Evolutionary conservation across 1,140 invertebrate species (phyloP).

Genomic region (Heliconius hewitsoni): DNA sequence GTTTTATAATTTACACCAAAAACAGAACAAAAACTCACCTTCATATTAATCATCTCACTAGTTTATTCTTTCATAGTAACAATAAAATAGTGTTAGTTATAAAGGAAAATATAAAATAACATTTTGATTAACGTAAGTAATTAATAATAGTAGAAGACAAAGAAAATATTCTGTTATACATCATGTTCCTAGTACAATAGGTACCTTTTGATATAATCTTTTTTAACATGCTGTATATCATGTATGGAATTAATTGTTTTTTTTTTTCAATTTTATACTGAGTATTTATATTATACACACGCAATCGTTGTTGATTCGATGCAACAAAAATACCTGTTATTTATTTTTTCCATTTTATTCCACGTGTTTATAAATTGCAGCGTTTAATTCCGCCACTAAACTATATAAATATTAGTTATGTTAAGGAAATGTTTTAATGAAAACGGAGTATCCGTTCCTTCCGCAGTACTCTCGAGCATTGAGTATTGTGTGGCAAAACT

Average conservation of each 20-base stretch:
- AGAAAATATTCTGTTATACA: constrained; percentile 9
- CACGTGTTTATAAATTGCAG: too few species aligned
- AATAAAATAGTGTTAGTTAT: neutral
- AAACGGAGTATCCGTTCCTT: too few species aligned
- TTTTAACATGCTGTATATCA: neutral
- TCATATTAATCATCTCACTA: constrained; percentile 1
- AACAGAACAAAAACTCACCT: neutral
- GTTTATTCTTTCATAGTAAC: neutral
- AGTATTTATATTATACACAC: too few species aligned
- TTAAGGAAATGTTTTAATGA: too few species aligned
- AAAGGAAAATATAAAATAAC: constrained; percentile 9
- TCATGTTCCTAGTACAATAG: neutral
- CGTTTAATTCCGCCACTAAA: too few species aligned
- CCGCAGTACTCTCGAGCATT: too few species aligned
- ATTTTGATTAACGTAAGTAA: neutral
- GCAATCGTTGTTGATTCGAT: too few species aligned
- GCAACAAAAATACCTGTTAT: too few species aligned
- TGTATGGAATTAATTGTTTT: neutral
- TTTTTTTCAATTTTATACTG: neutral
- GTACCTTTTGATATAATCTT: neutral
- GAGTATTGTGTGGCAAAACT: too few species aligned
- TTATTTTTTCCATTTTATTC: too few species aligned
- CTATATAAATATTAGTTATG: too few species aligned
- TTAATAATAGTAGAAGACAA: constrained; percentile 2
- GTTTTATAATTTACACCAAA: neutral